Evolutionary conservation across 2,888 invertebrate genomes (phyloP), one percentile per base, ranked within the genome.

Genomic region (Esperia sulphurella): DNA sequence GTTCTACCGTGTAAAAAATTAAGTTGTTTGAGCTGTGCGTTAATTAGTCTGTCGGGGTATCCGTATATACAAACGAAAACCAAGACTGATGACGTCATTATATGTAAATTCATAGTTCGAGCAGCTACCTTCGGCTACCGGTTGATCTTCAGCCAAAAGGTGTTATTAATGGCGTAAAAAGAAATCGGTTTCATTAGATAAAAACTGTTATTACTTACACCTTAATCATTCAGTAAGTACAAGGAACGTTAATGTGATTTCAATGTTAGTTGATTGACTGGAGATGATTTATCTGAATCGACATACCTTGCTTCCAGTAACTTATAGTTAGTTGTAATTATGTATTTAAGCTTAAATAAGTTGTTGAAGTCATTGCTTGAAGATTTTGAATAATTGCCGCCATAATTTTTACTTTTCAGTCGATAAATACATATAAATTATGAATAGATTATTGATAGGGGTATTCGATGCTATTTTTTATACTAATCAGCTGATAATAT

Each of bases 241-340:
- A 2, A 7, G 10, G 28, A 43, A 14, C 33, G 7, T 14, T 35
- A n/a, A 43, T 43, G 3, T 12, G 35, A 14, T 41, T 41, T 43
- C 14, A 43, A 43, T 43, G 43, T 33, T 6, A 8, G 4, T 43
- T 43, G 43, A 43, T 43, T 43, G 35, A 43, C 35, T 35, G 14
- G 43, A 9, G 5, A 43, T 42, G 42, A 42, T 42, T 42, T 42
- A 30, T 42, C 3, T 9, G 31, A 29, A 10, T 21, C 31, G 29
- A 29, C 35, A 14, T n/a, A 21, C 10, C 6, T 43, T 33, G 33
- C 43, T 43, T 31, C 14, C 42, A 42, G 14, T 33, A 29, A 41
- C 28, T n/a, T 41, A 41, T n/a, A 14, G 35, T n/a, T 8, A 35
- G 8, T 39, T n/a, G 13, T 37, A 37, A 33, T 12, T 37, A 37